These are phyloP conservation scores for Aphaenogaster floridana DNA, from an alignment of 1,140 invertebrate genomes.

Conservation along the genomic window DNA sequence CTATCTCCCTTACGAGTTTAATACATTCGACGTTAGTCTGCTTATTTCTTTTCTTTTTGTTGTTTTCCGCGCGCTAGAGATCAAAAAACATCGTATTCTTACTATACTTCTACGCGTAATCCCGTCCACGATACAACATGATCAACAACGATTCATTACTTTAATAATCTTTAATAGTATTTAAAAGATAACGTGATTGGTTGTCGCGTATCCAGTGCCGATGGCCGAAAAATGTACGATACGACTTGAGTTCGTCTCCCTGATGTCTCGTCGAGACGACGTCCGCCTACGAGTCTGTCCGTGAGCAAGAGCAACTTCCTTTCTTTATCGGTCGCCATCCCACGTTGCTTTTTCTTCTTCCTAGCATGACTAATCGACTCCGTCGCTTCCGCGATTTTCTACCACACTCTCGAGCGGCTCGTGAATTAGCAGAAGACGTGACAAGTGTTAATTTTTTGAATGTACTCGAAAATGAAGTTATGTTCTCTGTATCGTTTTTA, in stretches of 20 bases:
- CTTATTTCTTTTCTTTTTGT: constrained; percentile 23
- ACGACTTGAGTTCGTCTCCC: constrained; percentile 61
- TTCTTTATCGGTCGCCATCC: constrained; percentile 52
- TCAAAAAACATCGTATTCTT: constrained; percentile 76
- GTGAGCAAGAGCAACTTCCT: constrained; percentile 71
- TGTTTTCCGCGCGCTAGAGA: constrained; percentile 71
- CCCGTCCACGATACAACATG: constrained; percentile 78
- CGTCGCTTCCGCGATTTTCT: constrained; percentile 19
- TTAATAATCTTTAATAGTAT: constrained; percentile 79
- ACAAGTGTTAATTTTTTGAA: constrained; percentile 14
- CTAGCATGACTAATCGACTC: constrained; percentile 42
- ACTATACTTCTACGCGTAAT: constrained; percentile 76
- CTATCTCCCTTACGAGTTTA: constrained; percentile 34
- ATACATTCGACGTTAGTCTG: constrained; percentile 38
- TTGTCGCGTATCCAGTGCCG: constrained; percentile 84
- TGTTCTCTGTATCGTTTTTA: background rate
- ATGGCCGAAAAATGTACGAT: constrained; percentile 74
- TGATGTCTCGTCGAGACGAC: constrained; percentile 47
- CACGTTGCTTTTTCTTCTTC: constrained; percentile 27
- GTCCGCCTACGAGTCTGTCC: constrained; percentile 71
- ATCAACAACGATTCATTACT: constrained; percentile 83
- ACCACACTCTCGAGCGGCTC: background rate
- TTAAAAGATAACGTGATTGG: constrained; percentile 86
- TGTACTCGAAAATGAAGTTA: background rate
- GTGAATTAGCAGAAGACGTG: constrained; percentile 15